Evolutionary conservation across 2,113 vertebrate genomes (phyloP), one percentile per base, ranked within the genome.

Genomic region (Vimba vimba): DNA sequence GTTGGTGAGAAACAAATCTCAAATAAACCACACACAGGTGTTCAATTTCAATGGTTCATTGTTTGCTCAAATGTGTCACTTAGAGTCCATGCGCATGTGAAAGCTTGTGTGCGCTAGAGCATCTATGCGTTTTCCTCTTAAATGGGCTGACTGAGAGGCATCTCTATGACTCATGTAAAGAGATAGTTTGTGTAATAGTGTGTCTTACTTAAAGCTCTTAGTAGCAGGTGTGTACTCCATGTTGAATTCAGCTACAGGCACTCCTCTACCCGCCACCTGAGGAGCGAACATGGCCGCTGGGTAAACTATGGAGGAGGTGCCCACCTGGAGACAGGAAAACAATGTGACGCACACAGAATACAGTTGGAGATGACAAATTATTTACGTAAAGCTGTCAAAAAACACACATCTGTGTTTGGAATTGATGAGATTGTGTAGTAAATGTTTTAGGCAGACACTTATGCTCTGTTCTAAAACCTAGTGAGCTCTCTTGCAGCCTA

Each of bases 211-310:
- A 94, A 99, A 99, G 69, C 89, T 91, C 86, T 92, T 88, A 0
- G 98, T 98, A 78, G 96, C 97, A 0, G 97, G 96, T 10, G 98
- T 99, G 87, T 93, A 69, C 57, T 97, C 96, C 94, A 91, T 96
- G 94, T 99, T 99, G 89, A 99, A 99, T 76, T 99, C 98, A 0
- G 98, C 98, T 36, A 99, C 98, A 0, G 97, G 96, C 71, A 99
- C 95, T 0, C 97, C 97, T 89, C 97, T 93, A 66, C 94, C 94
- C 0, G 98, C 96, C 45, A 99, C 98, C 89, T 98, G 96, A 1
- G 98, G 98, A 68, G 98, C 98, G 84, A 99, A 99, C 96, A 98
- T 97, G 73, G 97, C 98, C 0, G 98, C 98, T 1, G 98, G 98
- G 88, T 99, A 99, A 86, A 99, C 97, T 80, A 98, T 85, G 0